Evolutionary conservation across 2,113 vertebrate species (phyloP).

Genomic region (Tupaia tana): DNA sequence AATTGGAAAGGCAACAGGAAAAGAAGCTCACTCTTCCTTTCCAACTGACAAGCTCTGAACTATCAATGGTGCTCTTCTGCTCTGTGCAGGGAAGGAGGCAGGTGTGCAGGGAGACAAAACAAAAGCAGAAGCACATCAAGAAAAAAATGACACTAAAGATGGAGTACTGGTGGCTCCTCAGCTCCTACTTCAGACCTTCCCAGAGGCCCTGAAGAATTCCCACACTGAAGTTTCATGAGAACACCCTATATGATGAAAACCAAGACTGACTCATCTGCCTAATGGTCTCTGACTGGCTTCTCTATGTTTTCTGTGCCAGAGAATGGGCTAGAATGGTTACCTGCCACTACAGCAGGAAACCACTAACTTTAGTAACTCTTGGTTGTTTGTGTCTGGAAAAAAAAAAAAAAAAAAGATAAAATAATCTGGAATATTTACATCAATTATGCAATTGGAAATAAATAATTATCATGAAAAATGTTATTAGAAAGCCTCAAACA

Average conservation of each 20-base stretch:
- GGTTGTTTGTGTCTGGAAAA: background rate
- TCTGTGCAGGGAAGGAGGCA: background rate
- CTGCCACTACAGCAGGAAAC: background rate
- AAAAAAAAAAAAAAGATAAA: background rate
- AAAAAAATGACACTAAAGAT: no score
- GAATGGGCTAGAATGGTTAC: background rate
- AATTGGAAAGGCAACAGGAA: background rate
- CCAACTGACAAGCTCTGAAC: background rate
- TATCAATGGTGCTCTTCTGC: background rate
- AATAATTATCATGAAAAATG: background rate
- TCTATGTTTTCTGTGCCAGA: background rate
- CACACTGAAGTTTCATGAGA: background rate
- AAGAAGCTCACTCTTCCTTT: background rate
- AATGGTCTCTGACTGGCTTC: background rate
- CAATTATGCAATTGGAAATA: background rate
- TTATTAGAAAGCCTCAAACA: background rate
- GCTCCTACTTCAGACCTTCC: background rate
- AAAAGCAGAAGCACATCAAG: background rate
- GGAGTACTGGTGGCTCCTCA: background rate
- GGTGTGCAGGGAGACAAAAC: background rate
- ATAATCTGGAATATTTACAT: slow-evolving; percentile 28
- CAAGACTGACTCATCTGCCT: background rate
- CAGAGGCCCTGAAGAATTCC: background rate
- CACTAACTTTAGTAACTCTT: background rate
- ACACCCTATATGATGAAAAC: background rate